Conservation (phyloP, 2,888 invertebrate genomes). For the Drosophila anomalipes region DNA sequence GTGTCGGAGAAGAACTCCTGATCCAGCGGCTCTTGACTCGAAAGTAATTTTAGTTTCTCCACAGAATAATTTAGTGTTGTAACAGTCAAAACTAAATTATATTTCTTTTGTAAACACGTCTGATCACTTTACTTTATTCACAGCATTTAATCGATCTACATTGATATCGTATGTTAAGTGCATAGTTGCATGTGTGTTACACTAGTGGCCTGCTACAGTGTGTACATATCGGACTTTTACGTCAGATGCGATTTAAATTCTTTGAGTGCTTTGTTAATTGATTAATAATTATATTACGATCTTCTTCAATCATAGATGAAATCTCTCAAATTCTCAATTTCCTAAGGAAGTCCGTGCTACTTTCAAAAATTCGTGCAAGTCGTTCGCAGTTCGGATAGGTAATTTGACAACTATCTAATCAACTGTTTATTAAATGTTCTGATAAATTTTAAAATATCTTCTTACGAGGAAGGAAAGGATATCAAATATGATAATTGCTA, state of each 20-base stretch:
- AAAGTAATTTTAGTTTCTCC: not conserved
- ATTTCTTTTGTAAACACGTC: not conserved
- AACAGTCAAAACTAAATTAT: not conserved
- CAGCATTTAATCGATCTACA: too few species aligned
- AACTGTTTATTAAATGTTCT: not conserved
- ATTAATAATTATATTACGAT: not conserved
- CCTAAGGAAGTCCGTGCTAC: not conserved
- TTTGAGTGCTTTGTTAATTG: conserved; percentile 88
- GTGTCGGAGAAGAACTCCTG: conserved; percentile 92
- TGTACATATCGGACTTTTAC: too few species aligned
- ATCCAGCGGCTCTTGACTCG: conserved; percentile 55
- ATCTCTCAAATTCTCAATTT: not conserved
- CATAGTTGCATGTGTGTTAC: too few species aligned
- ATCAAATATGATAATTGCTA: conserved; percentile 2
- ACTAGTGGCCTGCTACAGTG: too few species aligned
- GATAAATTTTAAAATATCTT: not conserved
- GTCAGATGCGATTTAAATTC: not conserved
- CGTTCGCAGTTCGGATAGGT: not conserved
- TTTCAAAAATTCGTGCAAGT: not conserved
- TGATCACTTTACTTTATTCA: too few species aligned
- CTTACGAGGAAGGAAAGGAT: too few species aligned
- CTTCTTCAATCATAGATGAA: conserved; percentile 86
- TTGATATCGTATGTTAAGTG: too few species aligned
- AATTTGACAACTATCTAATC: not conserved
- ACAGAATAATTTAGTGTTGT: not conserved